These are phyloP conservation scores for Therioaphis trifolii DNA, from an alignment of 2,888 invertebrate species.

Conservation along the genomic window DNA sequence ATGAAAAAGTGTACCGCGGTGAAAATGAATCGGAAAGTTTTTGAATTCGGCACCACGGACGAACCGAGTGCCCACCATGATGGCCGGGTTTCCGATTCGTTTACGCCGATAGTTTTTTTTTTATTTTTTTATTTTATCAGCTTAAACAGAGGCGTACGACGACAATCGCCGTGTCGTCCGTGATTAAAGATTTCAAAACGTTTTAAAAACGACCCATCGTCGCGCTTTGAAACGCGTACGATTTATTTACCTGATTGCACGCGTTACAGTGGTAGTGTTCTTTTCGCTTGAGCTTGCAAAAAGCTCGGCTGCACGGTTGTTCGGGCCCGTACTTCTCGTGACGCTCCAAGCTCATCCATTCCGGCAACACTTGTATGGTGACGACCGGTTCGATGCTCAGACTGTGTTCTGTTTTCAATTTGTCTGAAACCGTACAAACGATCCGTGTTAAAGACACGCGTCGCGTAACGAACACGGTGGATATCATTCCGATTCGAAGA, in stretches of 20 bases:
- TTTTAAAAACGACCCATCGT: not conserved
- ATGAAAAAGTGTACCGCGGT: not conserved
- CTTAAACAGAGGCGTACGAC: constrained; percentile 9
- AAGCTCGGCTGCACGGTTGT: constrained; percentile 79
- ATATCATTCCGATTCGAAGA: not conserved
- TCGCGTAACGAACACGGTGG: too few relatives aligned
- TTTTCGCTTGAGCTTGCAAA: constrained; percentile 83
- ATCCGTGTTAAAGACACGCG: not conserved
- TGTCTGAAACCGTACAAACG: constrained; percentile 14
- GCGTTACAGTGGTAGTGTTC: constrained; percentile 84
- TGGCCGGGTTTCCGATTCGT: too few relatives aligned
- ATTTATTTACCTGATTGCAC: constrained; percentile 76
- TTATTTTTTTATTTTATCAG: too few relatives aligned
- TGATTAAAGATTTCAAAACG: too few relatives aligned
- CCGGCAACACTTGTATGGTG: constrained; percentile 66
- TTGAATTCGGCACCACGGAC: not conserved
- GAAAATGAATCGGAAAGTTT: constrained; percentile 29
- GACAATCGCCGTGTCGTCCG: too few relatives aligned
- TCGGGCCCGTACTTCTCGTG: constrained; percentile 76
- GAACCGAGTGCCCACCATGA: too few relatives aligned
- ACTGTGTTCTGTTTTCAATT: constrained; percentile 46
- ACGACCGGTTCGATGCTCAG: constrained; percentile 56
- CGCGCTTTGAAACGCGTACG: too few relatives aligned
- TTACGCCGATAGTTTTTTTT: too few relatives aligned
- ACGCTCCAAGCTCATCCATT: constrained; percentile 68